Evolutionary conservation across 2,797 vertebrate species (phyloP), one percentile per base, ranked within the genome.

Genomic region (Pristis pectinata): DNA sequence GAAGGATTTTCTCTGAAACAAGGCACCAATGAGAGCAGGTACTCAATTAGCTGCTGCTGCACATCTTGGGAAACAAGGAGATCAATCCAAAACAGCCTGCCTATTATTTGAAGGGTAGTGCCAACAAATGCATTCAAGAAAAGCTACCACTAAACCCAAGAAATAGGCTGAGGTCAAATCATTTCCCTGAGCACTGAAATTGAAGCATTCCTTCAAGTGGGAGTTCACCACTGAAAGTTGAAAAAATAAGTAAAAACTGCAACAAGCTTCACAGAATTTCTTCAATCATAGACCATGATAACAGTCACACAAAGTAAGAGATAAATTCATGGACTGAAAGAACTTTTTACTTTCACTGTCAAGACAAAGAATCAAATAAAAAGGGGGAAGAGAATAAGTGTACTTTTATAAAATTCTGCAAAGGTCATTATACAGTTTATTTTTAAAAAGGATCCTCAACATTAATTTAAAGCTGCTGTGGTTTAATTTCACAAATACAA

Each of bases 121-220:
- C 27, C 8, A 87, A 87, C 11, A 87, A 87, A 56, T 56, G 17
- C 10, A 30, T 85, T 30, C 15, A 87, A 83, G 22, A 83, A 83
- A 83, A 13, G 83, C 27, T 56, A 13, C 83, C 82, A 56, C 53
- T 59, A 87, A 87, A n/a, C 13, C 1, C 27, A 87, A 59, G 49
- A 10, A 8, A 49, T 49, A 49, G 11, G 3, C 13, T 53, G 17
- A 19, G 10, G 49, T 11, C 49, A 56, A 85, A 85, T 53, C 9
- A 79, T 56, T 13, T 85, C 13, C 44, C 8, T 49, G 49, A 83
- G 22, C 24, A 30, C 24, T 30, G 82, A 83, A 49, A 82, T 44
- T 83, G 80, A 83, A 83, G 44, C 80, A 83, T 44, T 83, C 49
- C 83, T 87, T 56, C 53, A 87, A 87, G 11, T 34, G 83, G 49